These are phyloP conservation scores for Clarias pachynema DNA, from an alignment of 2,797 vertebrate species.

Conservation along the genomic window DNA sequence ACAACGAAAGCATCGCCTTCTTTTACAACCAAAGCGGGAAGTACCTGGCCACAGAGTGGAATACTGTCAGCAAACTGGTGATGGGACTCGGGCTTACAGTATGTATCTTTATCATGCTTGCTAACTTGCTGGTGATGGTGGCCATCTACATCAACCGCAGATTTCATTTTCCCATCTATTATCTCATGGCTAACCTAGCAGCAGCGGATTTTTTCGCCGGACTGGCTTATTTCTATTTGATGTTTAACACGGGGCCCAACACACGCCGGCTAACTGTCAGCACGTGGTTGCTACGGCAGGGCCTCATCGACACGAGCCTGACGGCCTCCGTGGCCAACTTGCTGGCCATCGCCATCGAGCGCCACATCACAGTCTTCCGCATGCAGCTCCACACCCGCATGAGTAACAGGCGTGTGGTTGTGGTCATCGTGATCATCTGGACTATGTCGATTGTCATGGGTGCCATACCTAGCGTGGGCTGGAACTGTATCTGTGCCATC, in stretches of 20 bases:
- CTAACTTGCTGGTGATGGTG: conserved; percentile 98
- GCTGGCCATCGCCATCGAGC: conserved; percentile 95
- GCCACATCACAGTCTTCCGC: conserved; percentile 97
- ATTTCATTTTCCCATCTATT: conserved; percentile 99
- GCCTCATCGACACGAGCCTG: conserved; percentile 96
- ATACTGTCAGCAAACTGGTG: conserved; percentile 93
- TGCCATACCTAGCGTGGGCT: conserved; percentile 95
- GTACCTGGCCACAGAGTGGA: conserved; percentile 90
- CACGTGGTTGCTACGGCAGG: conserved; percentile 96
- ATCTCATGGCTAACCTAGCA: conserved; percentile 98
- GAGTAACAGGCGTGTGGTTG: conserved; percentile 95
- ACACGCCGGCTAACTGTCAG: conserved; percentile 92
- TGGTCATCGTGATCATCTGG: conserved; percentile 98
- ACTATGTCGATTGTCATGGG: conserved; percentile 98
- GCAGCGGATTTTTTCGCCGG: conserved; percentile 99
- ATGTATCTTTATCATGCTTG: conserved; percentile 98
- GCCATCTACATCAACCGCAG: conserved; percentile 98
- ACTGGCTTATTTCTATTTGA: conserved; percentile 97
- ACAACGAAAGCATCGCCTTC: conserved; percentile 97
- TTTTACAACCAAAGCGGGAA: conserved; percentile 98
- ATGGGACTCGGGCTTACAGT: conserved; percentile 99
- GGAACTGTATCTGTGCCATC: conserved; percentile 97
- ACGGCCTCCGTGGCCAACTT: conserved; percentile 96
- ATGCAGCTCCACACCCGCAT: conserved; percentile 99
- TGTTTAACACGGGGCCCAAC: conserved; percentile 99